Evolutionary conservation across 23 tunicate species (phyloP).

Genomic region (Trididemnum nubilum): DNA sequence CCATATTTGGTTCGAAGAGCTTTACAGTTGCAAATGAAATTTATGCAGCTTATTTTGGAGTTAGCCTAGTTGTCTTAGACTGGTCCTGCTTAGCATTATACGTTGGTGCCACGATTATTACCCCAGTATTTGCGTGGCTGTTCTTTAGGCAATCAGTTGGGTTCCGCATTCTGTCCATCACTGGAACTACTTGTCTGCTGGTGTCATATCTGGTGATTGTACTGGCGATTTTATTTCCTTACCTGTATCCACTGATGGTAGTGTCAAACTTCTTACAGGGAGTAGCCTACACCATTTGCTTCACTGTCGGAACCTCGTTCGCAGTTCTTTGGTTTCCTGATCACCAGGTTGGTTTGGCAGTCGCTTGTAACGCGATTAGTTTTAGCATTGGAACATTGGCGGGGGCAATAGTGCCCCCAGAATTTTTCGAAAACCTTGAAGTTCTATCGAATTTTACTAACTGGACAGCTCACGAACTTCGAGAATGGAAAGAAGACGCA

Average conservation of each 20-base stretch:
- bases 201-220: neutral
- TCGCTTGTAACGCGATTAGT: conserved; percentile 15
- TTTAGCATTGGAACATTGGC: neutral
- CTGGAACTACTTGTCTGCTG: neutral
- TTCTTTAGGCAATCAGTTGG: conserved; percentile 7
- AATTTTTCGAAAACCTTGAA: neutral
- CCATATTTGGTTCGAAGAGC: conserved; percentile 22
- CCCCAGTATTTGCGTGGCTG: conserved; percentile 15
- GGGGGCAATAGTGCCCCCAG: conserved; percentile 25
- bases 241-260: neutral
- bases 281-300: neutral
- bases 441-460: neutral
- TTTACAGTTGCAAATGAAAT: conserved; percentile 18
- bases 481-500: neutral
- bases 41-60: conserved; percentile 13
- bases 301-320: conserved; percentile 16
- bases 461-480: neutral
- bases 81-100: conserved; percentile 11
- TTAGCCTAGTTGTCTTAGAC: neutral
- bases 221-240: neutral
- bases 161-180: neutral
- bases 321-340: conserved; percentile 35
- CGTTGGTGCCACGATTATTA: conserved; percentile 9
- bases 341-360: conserved; percentile 22
- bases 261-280: conserved; percentile 26